Evolutionary conservation across 2,797 vertebrate species (phyloP), one percentile per base, ranked within the genome.

Genomic region (Thamnophis elegans): DNA sequence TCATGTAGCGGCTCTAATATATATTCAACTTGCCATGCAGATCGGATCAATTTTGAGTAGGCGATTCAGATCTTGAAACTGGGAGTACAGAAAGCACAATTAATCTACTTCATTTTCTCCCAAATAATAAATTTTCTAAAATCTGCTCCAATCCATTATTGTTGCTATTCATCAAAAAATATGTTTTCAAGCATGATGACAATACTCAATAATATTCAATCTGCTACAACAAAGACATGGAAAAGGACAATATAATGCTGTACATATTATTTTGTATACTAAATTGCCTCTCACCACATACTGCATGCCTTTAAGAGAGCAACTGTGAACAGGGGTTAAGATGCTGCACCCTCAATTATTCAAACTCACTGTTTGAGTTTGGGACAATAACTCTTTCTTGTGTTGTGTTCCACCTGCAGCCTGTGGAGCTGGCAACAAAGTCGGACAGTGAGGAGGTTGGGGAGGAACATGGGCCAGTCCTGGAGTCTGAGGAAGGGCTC

Each of bases 1-100:
- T 55, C 91, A 89, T 60, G n/a, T 89, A 85, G 87, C 22, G 60
- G 56, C 13, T 60, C 55, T n/a, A 92, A 82, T 85, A 47, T 14
- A 92, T 47, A 54, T 54, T 89, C 55, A 92, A 89, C 22, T 85
- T 89, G 68, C 87, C 68, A 62, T 85, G 28, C n/a, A 26, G 73
- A 22, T 89, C 85, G 55, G 68, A 26, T 14, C 91, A 89, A 60
- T 53, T 53, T 36, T 58, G 87, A 68, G 58, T n/a, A 53, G 87
- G n/a, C 26, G n/a, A 58, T 73, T 59, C 54, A 25, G 8, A n/a
- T 92, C 13, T 89, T 89, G 36, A 89, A 78, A 59, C 55, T 51
- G 26, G n/a, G 13, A 53, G 47, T n/a, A 65, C 86, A 47, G 73
- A 91, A 54, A 87, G 4, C 87, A 60, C 87, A 53, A 92, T 78